phyloP scores from a whole-genome alignment of 2,797 vertebrate species.

The Falco berigora region DNA sequence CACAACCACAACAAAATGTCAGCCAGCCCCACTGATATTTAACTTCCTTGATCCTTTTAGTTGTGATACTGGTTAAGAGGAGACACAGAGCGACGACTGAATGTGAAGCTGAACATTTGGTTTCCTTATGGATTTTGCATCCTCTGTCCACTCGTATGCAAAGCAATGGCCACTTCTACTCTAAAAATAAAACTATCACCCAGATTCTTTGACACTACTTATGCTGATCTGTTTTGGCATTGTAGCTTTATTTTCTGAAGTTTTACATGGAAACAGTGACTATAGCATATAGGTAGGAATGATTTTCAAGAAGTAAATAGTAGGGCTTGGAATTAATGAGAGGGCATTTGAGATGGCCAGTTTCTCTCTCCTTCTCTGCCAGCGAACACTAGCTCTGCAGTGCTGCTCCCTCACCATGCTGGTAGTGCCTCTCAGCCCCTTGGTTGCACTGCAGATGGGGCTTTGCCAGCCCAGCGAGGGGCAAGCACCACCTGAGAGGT shows the following conservation, averaged over 20 bases:
- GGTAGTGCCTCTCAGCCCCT: neutral
- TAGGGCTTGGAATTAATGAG: neutral
- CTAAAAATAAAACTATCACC: neutral
- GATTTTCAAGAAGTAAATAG: neutral
- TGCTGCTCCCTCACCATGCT: neutral
- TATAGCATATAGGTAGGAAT: neutral
- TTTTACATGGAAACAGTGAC: neutral
- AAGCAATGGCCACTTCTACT: neutral
- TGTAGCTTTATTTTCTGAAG: neutral
- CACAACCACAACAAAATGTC: neutral
- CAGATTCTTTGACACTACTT: neutral
- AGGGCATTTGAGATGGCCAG: neutral
- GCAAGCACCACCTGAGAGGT: neutral
- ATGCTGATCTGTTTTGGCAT: neutral
- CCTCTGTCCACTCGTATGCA: neutral
- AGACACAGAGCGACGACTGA: neutral
- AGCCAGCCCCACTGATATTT: neutral
- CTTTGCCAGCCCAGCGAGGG: neutral
- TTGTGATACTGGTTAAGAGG: neutral
- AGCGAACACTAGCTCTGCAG: neutral
- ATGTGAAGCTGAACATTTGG: neutral
- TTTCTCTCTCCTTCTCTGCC: neutral
- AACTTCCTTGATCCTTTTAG: neutral
- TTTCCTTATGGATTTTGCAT: neutral
- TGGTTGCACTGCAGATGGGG: neutral